Conservation (phyloP, 2,888 invertebrate species). For the Chirona hameri region DNA sequence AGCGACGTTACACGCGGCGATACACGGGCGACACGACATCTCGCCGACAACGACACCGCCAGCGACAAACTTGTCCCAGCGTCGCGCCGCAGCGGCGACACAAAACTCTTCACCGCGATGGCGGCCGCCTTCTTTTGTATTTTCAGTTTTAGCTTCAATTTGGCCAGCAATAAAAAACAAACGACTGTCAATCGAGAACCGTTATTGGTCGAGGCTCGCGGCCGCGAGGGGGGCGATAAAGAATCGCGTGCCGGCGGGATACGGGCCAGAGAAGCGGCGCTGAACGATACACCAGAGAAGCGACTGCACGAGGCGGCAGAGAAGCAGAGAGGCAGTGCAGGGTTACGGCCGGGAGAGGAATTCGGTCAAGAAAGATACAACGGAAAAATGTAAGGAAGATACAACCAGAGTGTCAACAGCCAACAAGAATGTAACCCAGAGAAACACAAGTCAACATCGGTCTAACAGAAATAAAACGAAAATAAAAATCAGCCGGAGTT, state of each 20-base stretch:
- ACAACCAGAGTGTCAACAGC: no score
- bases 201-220: neutral
- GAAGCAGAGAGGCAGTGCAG: no score
- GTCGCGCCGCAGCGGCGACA: neutral
- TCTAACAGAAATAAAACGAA: no score
- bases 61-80: neutral
- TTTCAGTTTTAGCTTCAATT: slow-evolving; percentile 27
- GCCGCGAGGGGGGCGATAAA: neutral
- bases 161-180: slow-evolving; percentile 24
- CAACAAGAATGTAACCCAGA: no score
- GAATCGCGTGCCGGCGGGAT: neutral
- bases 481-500: no score
- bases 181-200: slow-evolving; percentile 25
- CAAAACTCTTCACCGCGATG: neutral
- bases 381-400: no score
- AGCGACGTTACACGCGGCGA: neutral
- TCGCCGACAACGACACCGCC: neutral
- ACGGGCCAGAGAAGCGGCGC: no score
- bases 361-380: no score
- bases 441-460: no score
- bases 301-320: no score
- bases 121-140: slow-evolving; percentile 12
- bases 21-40: neutral
- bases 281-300: no score
- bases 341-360: no score